A percentile compares a stretch with the other conserved stretches of the same genome.
These are phyloP conservation scores for Stenopsyche tienmushanensis DNA, from an alignment of 1,140 invertebrate genomes.

Conservation along the genomic window DNA sequence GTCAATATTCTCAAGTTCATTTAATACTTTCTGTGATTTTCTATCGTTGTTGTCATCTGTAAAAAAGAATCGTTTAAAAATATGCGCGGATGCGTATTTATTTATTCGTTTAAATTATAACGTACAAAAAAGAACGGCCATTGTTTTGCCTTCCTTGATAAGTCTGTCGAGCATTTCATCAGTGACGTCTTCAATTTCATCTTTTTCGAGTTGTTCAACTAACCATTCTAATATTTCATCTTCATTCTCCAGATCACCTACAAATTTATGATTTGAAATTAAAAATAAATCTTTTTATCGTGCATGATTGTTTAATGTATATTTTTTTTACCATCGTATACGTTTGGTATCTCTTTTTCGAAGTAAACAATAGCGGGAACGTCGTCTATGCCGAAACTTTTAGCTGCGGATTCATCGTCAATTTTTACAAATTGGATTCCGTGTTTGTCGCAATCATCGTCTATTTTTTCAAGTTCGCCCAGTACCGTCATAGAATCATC, in stretches of 20 bases:
- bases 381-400: conserved; percentile 83
- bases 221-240: conserved; percentile 89
- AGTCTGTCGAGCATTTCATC: conserved; percentile 91
- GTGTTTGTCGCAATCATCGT: conserved; percentile 88
- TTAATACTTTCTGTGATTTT: conserved; percentile 81
- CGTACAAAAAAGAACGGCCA: conserved; percentile 93
- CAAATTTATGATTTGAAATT: conserved; percentile 20
- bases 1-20: conserved; percentile 92
- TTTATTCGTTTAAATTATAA: background rate
- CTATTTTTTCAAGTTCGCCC: conserved; percentile 86
- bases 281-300: background rate
- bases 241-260: conserved; percentile 87
- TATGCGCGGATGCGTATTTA: background rate
- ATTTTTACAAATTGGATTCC: conserved; percentile 95
- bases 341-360: conserved; percentile 88
- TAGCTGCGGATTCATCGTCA: conserved; percentile 78
- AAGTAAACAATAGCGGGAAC: conserved; percentile 89
- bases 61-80: conserved; percentile 38
- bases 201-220: conserved; percentile 80
- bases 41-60: conserved; percentile 89
- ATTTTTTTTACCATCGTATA: conserved; percentile 84
- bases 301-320: too few species aligned
- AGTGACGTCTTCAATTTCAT: conserved; percentile 94
- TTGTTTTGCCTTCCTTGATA: conserved; percentile 83
- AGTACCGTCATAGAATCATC: conserved; percentile 82